Percentiles rank a stretch among this genome's conserved stretches.
Conservation (phyloP, 2,113 vertebrate genomes). For the Cnemophilus loriae region DNA sequence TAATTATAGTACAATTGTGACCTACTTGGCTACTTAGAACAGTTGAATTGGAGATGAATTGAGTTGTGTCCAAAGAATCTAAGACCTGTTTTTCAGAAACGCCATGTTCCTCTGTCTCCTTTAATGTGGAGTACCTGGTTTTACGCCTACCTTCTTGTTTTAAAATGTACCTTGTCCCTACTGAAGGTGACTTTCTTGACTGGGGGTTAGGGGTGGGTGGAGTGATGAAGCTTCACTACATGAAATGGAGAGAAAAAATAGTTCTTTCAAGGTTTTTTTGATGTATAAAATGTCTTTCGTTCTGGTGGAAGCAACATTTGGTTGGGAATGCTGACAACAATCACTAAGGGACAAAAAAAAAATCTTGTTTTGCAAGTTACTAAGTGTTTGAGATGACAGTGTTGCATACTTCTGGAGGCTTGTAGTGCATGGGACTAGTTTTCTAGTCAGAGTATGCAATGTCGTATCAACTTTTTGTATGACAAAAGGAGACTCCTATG, state of each 20-base stretch:
- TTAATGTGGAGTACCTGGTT: background rate
- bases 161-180: background rate
- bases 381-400: background rate
- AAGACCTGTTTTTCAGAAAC: background rate
- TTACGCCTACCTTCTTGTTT: accelerated
- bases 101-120: background rate
- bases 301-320: background rate
- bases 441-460: background rate
- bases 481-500: background rate
- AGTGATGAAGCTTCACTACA: background rate
- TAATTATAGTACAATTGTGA: background rate
- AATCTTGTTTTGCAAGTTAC: background rate
- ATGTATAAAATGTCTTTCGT: background rate
- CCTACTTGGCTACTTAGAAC: background rate
- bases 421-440: background rate
- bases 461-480: background rate
- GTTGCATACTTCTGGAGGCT: background rate
- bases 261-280: background rate
- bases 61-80: background rate
- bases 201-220: accelerated
- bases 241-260: background rate
- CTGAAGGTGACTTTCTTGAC: background rate
- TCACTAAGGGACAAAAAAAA: background rate
- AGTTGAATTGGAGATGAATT: background rate
- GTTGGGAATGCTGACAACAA: background rate